Percentiles rank a stretch among this genome's conserved stretches.
These are phyloP conservation scores for Osmerus eperlanus DNA, from an alignment of 2,113 vertebrate species.

Conservation along the genomic window DNA sequence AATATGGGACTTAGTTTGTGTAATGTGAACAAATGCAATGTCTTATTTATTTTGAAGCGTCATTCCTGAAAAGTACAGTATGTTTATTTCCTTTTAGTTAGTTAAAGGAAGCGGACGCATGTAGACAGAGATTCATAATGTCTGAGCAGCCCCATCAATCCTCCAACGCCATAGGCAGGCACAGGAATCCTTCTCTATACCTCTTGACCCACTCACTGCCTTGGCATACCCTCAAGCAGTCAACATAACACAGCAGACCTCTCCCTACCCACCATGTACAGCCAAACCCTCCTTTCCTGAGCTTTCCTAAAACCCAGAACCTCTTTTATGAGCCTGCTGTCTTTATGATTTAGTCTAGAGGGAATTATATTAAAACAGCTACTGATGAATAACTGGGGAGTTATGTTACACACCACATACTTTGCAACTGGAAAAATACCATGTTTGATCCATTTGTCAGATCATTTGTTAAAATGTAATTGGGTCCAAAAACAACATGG, in stretches of 20 bases:
- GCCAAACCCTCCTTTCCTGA: constrained; percentile 22
- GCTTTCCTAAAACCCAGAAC: constrained; percentile 17
- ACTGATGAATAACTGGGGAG: constrained; percentile 21
- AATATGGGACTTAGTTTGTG: neutral
- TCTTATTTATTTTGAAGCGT: neutral
- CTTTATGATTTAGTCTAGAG: constrained; percentile 20
- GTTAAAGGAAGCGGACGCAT: neutral
- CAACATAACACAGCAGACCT: constrained; percentile 11
- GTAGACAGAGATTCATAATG: neutral
- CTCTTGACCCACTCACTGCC: neutral
- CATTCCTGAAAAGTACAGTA: constrained; percentile 1
- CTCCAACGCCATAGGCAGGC: neutral
- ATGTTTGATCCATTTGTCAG: constrained; percentile 19
- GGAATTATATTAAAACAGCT: constrained; percentile 6
- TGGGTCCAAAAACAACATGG: constrained; percentile 15
- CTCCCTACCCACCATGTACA: constrained; percentile 16
- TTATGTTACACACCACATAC: constrained; percentile 11
- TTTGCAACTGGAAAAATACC: constrained; percentile 7
- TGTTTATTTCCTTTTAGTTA: constrained; percentile 17
- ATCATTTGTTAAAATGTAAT: constrained; percentile 19
- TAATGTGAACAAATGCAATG: neutral
- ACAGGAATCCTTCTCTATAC: neutral
- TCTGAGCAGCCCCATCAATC: neutral
- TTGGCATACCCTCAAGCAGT: neutral
- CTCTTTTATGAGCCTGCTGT: constrained; percentile 14